Evolutionary conservation across 2,113 vertebrate genomes (phyloP), one percentile per base, ranked within the genome.

Genomic region (Clarias magur): DNA sequence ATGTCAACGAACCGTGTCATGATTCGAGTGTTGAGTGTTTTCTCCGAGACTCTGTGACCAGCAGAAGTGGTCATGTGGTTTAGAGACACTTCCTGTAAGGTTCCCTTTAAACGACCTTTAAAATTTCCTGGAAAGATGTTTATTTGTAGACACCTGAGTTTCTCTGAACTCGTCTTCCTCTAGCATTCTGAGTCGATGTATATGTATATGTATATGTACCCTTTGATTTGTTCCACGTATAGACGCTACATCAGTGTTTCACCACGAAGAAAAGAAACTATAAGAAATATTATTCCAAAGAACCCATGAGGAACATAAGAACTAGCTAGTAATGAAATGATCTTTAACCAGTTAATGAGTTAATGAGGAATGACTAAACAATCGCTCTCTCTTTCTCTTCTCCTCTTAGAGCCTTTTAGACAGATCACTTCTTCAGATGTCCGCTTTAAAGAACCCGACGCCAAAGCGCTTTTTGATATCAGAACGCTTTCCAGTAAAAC

Each of bases 131-230:
- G 27, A 80, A 80, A 60, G 78, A 23, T 10, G 10, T 59, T 80
- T 60, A 60, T 80, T 60, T 60, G 25, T 4, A 59, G 27, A 80
- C 78, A 79, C 76, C 78, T 80, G 78, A 21, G 11, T 60, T 80
- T 80, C 78, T 59, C 78, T 34, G 78, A 80, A 80, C 78, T 56
- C 75, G 2, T 79, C n/a, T 30, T 80, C 78, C 78, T 80, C 54
- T 19, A 21, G n/a, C 10, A 34, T 7, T 59, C 56, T 30, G 54
- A 80, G 48, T 48, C 48, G 0, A 48, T 8, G 6, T 48, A 8
- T 48, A 48, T 48, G 6, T 8, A 8, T 8, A 48, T 48, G 6
- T 8, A 6, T 48, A 7, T 48, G 6, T 48, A 42, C 30, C 17
- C 30, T 30, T 42, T 48, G 10, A 53, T 48, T 75, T 25, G 42